These are phyloP conservation scores for Neolamprologus longior DNA, from an alignment of 2,113 vertebrate genomes.

Conservation along the genomic window DNA sequence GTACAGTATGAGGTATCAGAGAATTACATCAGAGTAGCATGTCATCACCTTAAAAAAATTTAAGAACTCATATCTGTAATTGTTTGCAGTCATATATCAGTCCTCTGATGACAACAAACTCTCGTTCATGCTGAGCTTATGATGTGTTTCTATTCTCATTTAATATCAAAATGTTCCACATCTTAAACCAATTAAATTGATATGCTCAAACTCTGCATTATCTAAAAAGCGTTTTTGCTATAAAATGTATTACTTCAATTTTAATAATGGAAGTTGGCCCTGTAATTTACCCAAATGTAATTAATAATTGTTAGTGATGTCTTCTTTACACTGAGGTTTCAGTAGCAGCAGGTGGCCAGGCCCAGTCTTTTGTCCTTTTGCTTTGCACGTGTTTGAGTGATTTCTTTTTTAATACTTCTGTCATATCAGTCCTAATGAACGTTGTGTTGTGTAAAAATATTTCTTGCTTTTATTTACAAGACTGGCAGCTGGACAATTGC, in stretches of 20 bases:
- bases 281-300: not conserved
- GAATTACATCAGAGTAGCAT: not conserved
- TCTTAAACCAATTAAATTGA: not conserved
- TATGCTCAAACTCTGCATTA: not conserved
- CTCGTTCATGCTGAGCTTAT: not conserved
- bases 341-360: not conserved
- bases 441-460: slow-evolving; percentile 8
- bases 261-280: not conserved
- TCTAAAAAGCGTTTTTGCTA: not conserved
- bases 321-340: not conserved
- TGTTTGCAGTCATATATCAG: slow-evolving; percentile 4
- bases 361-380: not conserved
- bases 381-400: not conserved
- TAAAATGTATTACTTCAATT: not conserved
- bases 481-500: slow-evolving; percentile 44
- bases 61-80: not conserved
- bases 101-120: not conserved
- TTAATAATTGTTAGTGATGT: not conserved
- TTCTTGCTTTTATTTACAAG: slow-evolving; percentile 12
- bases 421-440: not conserved
- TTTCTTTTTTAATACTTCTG: not conserved
- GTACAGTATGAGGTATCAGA: not conserved
- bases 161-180: slow-evolving; percentile 12
- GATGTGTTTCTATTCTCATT: slow-evolving; percentile 34
- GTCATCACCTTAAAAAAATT: not conserved